Percentiles rank a stretch among this genome's conserved stretches.
phyloP scores from a whole-genome alignment of 2,797 vertebrate genomes.

The Carcharodon carcharias region DNA sequence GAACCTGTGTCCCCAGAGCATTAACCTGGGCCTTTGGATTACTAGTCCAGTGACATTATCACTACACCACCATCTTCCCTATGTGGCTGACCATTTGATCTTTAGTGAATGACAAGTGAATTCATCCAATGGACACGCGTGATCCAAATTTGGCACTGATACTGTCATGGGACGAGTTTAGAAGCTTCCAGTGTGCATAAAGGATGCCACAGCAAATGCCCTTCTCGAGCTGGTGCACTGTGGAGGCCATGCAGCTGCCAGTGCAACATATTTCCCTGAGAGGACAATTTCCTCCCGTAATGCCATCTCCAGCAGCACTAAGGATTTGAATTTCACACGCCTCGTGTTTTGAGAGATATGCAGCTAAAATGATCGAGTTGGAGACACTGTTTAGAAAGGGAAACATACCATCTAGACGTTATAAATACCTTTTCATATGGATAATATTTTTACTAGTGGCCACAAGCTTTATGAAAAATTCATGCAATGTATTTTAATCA shows the following conservation, averaged over 20 bases:
- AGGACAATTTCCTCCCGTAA: not conserved
- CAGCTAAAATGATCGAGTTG: not conserved
- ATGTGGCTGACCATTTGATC: too few species aligned
- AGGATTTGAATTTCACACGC: not conserved
- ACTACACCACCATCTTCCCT: too few species aligned
- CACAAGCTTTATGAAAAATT: conserved; percentile 27
- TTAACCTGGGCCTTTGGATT: too few species aligned
- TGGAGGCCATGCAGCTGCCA: too few species aligned
- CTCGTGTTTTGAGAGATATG: not conserved
- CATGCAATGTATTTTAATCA: not conserved
- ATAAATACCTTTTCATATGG: not conserved
- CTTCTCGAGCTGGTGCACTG: not conserved
- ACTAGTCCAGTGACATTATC: too few species aligned
- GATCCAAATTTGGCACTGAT: not conserved
- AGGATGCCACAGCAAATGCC: not conserved
- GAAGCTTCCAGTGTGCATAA: not conserved
- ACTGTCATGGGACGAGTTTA: not conserved
- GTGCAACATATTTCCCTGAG: not conserved
- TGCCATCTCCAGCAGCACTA: not conserved
- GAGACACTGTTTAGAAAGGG: not conserved
- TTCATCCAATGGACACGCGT: not conserved
- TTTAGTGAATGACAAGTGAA: not conserved
- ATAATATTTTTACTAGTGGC: not conserved
- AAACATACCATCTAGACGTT: not conserved
- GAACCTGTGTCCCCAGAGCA: too few species aligned